Percentiles rank a stretch among this genome's conserved stretches.
These are phyloP conservation scores for Orthosia gothica DNA, from an alignment of 2,888 invertebrate genomes.

Conservation along the genomic window DNA sequence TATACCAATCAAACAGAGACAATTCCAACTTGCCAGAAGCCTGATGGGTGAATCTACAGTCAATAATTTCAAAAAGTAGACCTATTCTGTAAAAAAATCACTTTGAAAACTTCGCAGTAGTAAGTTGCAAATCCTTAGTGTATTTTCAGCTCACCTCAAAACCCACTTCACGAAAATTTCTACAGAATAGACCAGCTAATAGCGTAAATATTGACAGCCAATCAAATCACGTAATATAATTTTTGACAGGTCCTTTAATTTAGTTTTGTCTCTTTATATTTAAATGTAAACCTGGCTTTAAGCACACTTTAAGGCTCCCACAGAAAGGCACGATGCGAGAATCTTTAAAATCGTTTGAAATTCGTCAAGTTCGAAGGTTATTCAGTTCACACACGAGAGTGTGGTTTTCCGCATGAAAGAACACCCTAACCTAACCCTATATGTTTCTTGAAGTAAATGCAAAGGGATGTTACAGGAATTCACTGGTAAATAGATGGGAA, in stretches of 20 bases:
- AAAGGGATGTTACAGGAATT: conserved; percentile 15
- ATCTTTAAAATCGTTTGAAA: neutral
- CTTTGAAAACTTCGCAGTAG: neutral
- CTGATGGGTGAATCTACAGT: too few relatives aligned
- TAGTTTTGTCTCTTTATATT: neutral
- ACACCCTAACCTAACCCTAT: neutral
- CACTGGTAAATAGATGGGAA: neutral
- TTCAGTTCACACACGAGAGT: neutral
- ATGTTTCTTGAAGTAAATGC: neutral
- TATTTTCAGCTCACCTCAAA: too few relatives aligned
- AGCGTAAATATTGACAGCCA: too few relatives aligned
- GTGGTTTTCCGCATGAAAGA: conserved; percentile 24
- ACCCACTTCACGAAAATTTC: too few relatives aligned
- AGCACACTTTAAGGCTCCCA: too few relatives aligned
- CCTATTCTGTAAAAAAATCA: neutral
- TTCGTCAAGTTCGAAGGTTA: neutral
- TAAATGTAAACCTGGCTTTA: neutral
- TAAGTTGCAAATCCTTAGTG: too few relatives aligned
- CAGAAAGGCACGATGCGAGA: too few relatives aligned
- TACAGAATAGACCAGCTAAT: too few relatives aligned
- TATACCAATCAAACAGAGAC: too few relatives aligned
- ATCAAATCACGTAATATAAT: too few relatives aligned
- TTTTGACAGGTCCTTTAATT: neutral
- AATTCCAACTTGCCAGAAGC: too few relatives aligned
- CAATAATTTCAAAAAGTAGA: neutral